Evolutionary conservation across 2,113 vertebrate species (phyloP), one percentile per base, ranked within the genome.

Genomic region (Macrotus californicus): DNA sequence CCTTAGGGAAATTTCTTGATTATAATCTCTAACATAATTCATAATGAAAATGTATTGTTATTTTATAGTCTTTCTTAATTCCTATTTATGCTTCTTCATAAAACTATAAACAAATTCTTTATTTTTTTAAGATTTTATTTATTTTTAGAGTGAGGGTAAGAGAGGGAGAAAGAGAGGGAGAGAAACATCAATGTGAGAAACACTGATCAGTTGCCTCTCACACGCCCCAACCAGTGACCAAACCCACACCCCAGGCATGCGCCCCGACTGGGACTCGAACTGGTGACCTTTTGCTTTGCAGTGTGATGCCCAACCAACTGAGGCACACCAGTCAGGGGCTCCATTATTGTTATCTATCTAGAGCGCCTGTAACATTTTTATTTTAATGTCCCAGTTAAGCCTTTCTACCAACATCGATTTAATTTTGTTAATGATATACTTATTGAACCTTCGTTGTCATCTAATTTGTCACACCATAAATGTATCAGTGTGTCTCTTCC

Each of bases 11-110:
- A 81, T 97, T 85, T 94, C 95, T 96, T 91, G 31, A 84, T 96
- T 96, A 77, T 86, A 4, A 86, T 81, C 76, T 15, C 93, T 91
- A 96, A 98, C 43, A 85, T 92, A 97, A 96, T 89, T 97, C 89
- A 89, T 43, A 86, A 67, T 95, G 87, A 97, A 91, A 96, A 95
- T 96, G 70, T 93, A 95, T 92, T 92, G 10, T 70, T 97, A 89
- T 85, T 97, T 61, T 61, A 29, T 61, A 61, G 31, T 31, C 61
- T 26, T 61, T 29, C 59, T 64, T 64, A 64, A 64, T 64, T 64
- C 61, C 31, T 64, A 31, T 64, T 29, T 64, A 64, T 64, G 16
- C 26, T 73, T 96, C 82, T 96, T 70, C 59, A 86, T 87, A 95
- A 97, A 96, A 90, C 79, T 89, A 75, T 92, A 94, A 97, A 75